Percentiles rank a stretch among this genome's conserved stretches.
Conservation (phyloP, 92 coral and sea anemone genomes). For the Muricea muricata region DNA sequence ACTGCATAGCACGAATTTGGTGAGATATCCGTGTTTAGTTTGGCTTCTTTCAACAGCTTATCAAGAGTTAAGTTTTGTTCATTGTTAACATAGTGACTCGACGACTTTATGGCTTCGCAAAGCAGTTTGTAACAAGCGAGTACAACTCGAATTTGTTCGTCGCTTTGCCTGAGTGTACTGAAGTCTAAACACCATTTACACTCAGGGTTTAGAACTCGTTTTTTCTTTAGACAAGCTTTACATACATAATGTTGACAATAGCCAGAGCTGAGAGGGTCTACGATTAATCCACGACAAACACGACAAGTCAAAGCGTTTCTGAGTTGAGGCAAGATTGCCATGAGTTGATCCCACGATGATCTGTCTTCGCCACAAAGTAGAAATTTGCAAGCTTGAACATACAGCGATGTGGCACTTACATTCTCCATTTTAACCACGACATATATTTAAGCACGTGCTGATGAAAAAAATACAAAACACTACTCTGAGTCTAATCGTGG, state of each 20-base stretch:
- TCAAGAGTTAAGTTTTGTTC: background rate
- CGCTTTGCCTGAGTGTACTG: conserved; percentile 75
- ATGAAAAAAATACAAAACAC: background rate
- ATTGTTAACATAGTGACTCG: conserved; percentile 8
- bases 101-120: conserved; percentile 72
- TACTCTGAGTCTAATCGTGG: background rate
- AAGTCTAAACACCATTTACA: conserved; percentile 97
- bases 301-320: conserved; percentile 93
- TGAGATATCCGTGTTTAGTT: background rate
- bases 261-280: conserved; percentile 91
- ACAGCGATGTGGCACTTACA: conserved; percentile 93
- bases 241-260: conserved; percentile 95
- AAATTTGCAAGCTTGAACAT: conserved; percentile 96
- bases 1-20: conserved; percentile 13
- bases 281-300: conserved; percentile 89
- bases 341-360: conserved; percentile 79
- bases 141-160: conserved; percentile 82
- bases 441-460: background rate
- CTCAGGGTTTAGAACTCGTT: conserved; percentile 90
- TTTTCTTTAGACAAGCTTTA: conserved; percentile 86
- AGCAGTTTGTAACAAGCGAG: conserved; percentile 96
- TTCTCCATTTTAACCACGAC: background rate
- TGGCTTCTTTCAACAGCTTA: conserved; percentile 22
- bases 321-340: conserved; percentile 83
- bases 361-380: conserved; percentile 77